Percentiles rank a stretch among this genome's conserved stretches.
Conservation (phyloP, 2,888 invertebrate species). For the Parelbella ahira region DNA sequence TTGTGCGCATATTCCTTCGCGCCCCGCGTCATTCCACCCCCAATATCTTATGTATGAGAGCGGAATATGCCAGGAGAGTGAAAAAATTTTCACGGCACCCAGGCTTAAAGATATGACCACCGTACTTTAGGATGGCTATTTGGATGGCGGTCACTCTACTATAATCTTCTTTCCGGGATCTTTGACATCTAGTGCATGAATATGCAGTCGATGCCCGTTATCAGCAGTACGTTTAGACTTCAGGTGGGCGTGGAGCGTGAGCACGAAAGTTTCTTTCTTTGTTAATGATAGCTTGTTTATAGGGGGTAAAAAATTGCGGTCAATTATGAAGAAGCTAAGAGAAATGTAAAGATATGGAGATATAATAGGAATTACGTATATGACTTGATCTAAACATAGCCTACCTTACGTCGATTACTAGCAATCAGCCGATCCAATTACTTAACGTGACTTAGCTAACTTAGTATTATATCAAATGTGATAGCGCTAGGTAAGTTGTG, state of each 20-base stretch:
- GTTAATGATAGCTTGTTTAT: too few relatives aligned
- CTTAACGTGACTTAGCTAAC: slow-evolving; percentile 3
- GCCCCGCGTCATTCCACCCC: slow-evolving; percentile 57
- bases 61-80: slow-evolving; percentile 57
- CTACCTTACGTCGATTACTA: neutral
- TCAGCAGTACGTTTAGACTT: too few relatives aligned
- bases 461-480: too few relatives aligned
- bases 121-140: slow-evolving; percentile 8
- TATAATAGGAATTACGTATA: too few relatives aligned
- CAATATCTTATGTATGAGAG: slow-evolving; percentile 78
- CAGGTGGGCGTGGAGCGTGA: slow-evolving; percentile 16
- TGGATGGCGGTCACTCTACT: neutral
- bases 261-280: too few relatives aligned
- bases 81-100: slow-evolving; percentile 48
- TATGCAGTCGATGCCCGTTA: too few relatives aligned
- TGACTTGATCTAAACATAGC: too few relatives aligned
- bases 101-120: slow-evolving; percentile 10
- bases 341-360: too few relatives aligned
- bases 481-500: too few relatives aligned
- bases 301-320: too few relatives aligned
- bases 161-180: slow-evolving; percentile 8
- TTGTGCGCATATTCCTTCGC: slow-evolving; percentile 60
- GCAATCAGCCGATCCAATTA: slow-evolving; percentile 6
- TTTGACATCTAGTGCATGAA: slow-evolving; percentile 11
- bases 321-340: too few relatives aligned